Base-by-base conservation (phyloP, 2,113 vertebrate genomes). In the Tragelaphus strepsiceros region DNA sequence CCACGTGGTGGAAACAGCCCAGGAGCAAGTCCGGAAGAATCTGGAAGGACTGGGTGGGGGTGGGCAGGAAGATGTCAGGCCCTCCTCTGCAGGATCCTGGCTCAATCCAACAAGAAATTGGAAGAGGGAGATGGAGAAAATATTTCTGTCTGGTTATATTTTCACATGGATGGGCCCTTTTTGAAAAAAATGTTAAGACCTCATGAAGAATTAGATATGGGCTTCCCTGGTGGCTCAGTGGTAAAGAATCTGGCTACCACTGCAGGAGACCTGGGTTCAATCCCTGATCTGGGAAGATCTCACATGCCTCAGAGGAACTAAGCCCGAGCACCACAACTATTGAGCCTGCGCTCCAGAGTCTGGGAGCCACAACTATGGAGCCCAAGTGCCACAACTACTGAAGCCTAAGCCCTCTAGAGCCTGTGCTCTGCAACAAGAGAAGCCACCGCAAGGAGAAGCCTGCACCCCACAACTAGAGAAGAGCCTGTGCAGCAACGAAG, bases 1-100 rank as follows among this genome's bases (percentile, higher is more conserved):
- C 43, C 59, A 5, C 0, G 0, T 8, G 10, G 2, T 4, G 35
- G 46, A 81, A 54, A 35, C 0, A 0, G 16, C 22, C 30, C 2
- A 11, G n/a, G 28, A 14, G 0, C 15, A 1, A 58, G 24, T 56
- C 39, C 51, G 2, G 21, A 14, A 32, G 21, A 26, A 21, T 17
- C 0, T 8, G 1, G 13, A 11, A 19, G 14, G 58, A 30, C 9
- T 1, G 67, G n/a, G 35, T 39, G 12, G n/a, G 15, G 21, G 17
- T 77, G 46, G 43, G 26, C 24, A 26, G 22, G 61, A 22, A 7
- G 24, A 8, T 19, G 4, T 26, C 2, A 10, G 35, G 16, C 13
- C 13, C 15, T 74, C 13, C 12, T 17, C 54, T 30, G n/a, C 32
- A 30, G 54, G n/a, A 62, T 7, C 22, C 49, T 14, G 3, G 16